Percentiles rank a stretch among this genome's conserved stretches.
Evolutionary conservation across 2,113 vertebrate genomes (phyloP).

Genomic region (Syrrhaptes paradoxus): DNA sequence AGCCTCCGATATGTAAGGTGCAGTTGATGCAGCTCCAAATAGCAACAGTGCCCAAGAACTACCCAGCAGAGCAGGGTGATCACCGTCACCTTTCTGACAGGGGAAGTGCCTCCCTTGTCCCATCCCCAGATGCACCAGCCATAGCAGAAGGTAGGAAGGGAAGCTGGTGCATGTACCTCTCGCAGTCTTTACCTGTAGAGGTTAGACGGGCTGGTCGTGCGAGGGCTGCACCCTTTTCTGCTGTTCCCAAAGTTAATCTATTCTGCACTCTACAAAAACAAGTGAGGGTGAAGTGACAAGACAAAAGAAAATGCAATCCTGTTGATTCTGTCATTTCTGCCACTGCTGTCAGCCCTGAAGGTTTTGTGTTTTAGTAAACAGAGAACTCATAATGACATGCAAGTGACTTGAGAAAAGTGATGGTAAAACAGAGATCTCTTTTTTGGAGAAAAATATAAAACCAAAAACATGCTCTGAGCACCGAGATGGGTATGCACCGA

Average conservation of each 20-base stretch:
- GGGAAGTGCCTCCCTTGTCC: background rate
- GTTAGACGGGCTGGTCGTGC: background rate
- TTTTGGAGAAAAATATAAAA: background rate
- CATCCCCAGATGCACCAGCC: background rate
- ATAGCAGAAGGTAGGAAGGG: background rate
- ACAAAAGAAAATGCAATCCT: conserved; percentile 10
- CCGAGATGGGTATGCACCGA: background rate
- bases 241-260: background rate
- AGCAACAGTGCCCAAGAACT: background rate
- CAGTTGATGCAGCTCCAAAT: background rate
- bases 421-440: background rate
- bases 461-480: background rate
- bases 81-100: background rate
- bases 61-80: background rate
- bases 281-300: background rate
- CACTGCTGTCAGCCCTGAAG: conserved; percentile 10
- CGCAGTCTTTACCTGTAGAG: background rate
- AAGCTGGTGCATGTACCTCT: background rate
- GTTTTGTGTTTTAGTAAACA: conserved; percentile 19
- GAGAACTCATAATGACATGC: background rate
- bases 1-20: background rate
- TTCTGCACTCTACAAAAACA: background rate
- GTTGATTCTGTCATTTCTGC: conserved; percentile 19
- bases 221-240: background rate
- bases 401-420: background rate